phyloP scores from a whole-genome alignment of 2,113 vertebrate genomes.

The Grantiella picta region DNA sequence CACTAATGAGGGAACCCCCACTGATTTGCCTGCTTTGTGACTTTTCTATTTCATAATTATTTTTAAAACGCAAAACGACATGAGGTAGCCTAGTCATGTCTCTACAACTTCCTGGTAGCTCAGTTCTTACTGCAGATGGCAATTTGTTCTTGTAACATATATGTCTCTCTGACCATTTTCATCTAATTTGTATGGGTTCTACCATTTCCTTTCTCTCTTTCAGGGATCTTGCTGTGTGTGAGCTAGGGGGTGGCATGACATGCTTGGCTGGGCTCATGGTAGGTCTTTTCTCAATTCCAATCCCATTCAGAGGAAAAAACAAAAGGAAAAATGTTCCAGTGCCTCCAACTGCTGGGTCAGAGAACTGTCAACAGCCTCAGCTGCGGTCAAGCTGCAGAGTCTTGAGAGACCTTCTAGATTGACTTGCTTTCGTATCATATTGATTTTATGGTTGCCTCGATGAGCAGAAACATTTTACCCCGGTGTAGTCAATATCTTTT shows the following conservation, averaged over 20 bases:
- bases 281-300: conserved; percentile 87
- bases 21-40: conserved; percentile 84
- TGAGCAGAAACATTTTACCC: conserved; percentile 84
- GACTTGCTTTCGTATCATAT: conserved; percentile 85
- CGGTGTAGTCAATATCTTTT: conserved; percentile 83
- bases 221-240: conserved; percentile 89
- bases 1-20: conserved; percentile 86
- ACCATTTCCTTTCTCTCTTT: conserved; percentile 83
- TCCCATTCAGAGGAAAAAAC: conserved; percentile 80
- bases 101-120: conserved; percentile 81
- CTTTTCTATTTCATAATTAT: conserved; percentile 89
- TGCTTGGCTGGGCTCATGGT: conserved; percentile 94
- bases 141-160: conserved; percentile 84
- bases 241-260: conserved; percentile 92
- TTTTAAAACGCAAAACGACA: conserved; percentile 87
- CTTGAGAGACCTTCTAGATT: conserved; percentile 83
- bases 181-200: conserved; percentile 87
- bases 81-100: conserved; percentile 80
- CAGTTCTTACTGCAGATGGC: conserved; percentile 76
- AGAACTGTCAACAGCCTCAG: conserved; percentile 83
- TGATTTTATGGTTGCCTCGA: conserved; percentile 84
- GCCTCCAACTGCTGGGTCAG: conserved; percentile 80
- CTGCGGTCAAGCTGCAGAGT: conserved; percentile 80
- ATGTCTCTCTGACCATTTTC: conserved; percentile 79
- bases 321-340: conserved; percentile 82